phyloP scores from a whole-genome alignment of 2,797 vertebrate species.

The Propithecus perrieri region DNA sequence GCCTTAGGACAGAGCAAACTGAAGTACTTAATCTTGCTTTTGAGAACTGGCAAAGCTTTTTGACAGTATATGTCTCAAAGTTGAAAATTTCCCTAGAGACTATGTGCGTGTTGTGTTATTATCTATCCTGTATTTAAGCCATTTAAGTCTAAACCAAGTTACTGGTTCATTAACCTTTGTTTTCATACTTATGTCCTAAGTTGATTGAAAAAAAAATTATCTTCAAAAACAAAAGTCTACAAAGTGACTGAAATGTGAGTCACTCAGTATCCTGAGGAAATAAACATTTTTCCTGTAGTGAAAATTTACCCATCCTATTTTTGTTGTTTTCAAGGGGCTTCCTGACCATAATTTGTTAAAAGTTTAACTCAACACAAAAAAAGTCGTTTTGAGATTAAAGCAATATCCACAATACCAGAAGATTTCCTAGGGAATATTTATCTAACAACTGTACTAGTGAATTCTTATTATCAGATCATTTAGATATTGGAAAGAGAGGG shows the following conservation, averaged over 20 bases:
- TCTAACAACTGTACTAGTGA: not conserved
- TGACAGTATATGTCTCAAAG: slow-evolving; percentile 44
- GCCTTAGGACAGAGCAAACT: slow-evolving; percentile 74
- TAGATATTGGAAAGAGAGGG: not conserved
- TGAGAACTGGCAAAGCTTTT: slow-evolving; percentile 74
- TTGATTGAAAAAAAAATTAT: slow-evolving; percentile 12
- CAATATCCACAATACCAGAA: not conserved
- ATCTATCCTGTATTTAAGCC: slow-evolving; percentile 79
- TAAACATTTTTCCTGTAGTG: slow-evolving; percentile 82
- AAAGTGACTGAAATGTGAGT: slow-evolving; percentile 77
- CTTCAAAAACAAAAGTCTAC: slow-evolving; percentile 76
- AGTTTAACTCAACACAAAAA: slow-evolving; percentile 45
- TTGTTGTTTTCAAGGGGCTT: slow-evolving; percentile 55
- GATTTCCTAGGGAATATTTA: slow-evolving; percentile 44
- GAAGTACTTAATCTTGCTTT: slow-evolving; percentile 71
- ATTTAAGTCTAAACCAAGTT: slow-evolving; percentile 66
- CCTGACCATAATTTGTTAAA: slow-evolving; percentile 60
- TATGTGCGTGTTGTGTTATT: slow-evolving; percentile 44
- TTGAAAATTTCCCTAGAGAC: slow-evolving; percentile 52
- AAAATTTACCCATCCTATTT: slow-evolving; percentile 75
- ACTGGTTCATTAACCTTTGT: slow-evolving; percentile 77
- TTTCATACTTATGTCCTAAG: slow-evolving; percentile 78
- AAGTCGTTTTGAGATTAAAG: not conserved
- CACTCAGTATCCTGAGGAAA: slow-evolving; percentile 83
- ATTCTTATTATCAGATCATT: slow-evolving; percentile 6